A percentile compares a stretch with the other conserved stretches of the same genome.
Evolutionary conservation across 2,888 invertebrate species (phyloP).

Genomic region (Parelbella ahira): DNA sequence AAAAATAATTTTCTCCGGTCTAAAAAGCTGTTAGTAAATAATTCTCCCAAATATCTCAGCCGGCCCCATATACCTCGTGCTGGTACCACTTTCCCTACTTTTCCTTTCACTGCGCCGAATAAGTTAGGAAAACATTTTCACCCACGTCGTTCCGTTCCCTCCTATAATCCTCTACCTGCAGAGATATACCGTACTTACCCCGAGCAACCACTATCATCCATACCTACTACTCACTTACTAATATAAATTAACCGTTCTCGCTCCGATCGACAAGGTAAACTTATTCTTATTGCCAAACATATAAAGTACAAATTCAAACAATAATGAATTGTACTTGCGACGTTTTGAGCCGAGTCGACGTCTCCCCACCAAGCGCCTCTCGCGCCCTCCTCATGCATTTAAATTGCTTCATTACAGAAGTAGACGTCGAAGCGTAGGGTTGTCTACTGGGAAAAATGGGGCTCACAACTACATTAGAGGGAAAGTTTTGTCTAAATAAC

Average conservation of each 20-base stretch:
- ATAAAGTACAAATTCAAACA: constrained; percentile 35
- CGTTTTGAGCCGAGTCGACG: constrained; percentile 37
- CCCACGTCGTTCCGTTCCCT: constrained; percentile 63
- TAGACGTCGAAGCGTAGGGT: constrained; percentile 72
- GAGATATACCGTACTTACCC: constrained; percentile 77
- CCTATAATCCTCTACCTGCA: constrained; percentile 76
- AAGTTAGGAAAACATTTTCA: constrained; percentile 78
- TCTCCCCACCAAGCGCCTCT: constrained; percentile 72
- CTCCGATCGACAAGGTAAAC: constrained; percentile 27
- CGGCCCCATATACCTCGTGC: constrained; percentile 29
- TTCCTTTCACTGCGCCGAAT: constrained; percentile 71
- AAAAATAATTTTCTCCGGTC: no score
- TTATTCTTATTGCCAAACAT: accelerated
- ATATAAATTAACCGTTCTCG: constrained; percentile 31
- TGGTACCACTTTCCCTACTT: constrained; percentile 72
- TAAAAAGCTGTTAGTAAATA: constrained; percentile 9
- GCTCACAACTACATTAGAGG: constrained; percentile 33
- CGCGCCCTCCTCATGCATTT: constrained; percentile 82
- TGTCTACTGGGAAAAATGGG: constrained; percentile 57
- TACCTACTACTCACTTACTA: constrained; percentile 53
- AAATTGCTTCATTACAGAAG: constrained; percentile 81
- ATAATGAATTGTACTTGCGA: constrained; percentile 35
- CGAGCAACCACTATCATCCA: constrained; percentile 74
- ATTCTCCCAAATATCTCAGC: constrained; percentile 11
- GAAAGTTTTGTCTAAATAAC: constrained; percentile 38